Evolutionary conservation across 2,113 vertebrate species (phyloP).

Genomic region (Odobenus rosmarus): DNA sequence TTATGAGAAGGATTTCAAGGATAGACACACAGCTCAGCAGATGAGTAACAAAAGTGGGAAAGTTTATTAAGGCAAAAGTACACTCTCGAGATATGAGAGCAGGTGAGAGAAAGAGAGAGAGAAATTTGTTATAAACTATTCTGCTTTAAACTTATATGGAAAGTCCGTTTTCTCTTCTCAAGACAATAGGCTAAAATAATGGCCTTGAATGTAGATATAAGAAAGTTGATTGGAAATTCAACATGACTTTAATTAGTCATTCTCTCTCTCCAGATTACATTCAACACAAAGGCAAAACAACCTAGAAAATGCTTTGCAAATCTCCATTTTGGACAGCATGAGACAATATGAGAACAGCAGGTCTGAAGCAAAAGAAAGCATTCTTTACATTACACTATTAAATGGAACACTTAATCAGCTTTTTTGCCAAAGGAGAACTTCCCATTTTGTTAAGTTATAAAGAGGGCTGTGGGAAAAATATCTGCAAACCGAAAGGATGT

Average conservation of each 20-base stretch:
- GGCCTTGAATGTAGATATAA: neutral
- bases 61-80: neutral
- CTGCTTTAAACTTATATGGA: constrained; percentile 11
- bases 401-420: constrained; percentile 82
- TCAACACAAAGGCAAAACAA: neutral
- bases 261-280: constrained; percentile 47
- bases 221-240: constrained; percentile 41
- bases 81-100: neutral
- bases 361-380: constrained; percentile 65
- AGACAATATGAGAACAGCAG: constrained; percentile 29
- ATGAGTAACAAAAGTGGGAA: neutral
- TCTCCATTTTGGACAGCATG: constrained; percentile 59
- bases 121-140: neutral
- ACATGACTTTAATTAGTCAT: constrained; percentile 31
- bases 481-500: neutral
- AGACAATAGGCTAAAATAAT: neutral
- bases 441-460: constrained; percentile 68
- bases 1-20: neutral
- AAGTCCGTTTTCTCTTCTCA: neutral
- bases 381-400: constrained; percentile 79
- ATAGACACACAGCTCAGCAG: neutral
- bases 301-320: constrained; percentile 56
- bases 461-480: constrained; percentile 58
- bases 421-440: constrained; percentile 78
- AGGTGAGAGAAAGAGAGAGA: neutral